Evolutionary conservation across 2,888 invertebrate species (phyloP), one percentile per base, ranked within the genome.

Genomic region (Eurytoma californica): DNA sequence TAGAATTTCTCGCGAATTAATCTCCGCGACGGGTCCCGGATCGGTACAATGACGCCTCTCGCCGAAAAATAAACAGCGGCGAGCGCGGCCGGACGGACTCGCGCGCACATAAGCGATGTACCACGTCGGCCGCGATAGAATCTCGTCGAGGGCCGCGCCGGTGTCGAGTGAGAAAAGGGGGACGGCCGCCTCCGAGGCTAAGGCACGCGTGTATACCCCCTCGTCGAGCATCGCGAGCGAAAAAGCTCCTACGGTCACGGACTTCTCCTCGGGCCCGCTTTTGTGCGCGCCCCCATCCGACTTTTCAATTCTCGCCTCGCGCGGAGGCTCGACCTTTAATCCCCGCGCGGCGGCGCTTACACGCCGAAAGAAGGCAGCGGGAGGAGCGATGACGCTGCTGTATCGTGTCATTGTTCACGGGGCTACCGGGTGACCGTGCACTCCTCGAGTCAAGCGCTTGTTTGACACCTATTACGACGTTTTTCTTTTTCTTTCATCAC

Each of bases 171-270:
- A 57, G 18, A 57, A 16, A 18, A 4, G 4, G 39, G 39, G 39
- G 7, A 7, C 39, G 39, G 7, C 28, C 63, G 63, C n/a, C 63
- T 61, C 39, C 24, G 61, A 9, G 49, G 7, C 3, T 0, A 53
- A 39, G 63, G 30, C 63, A 63, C 63, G 0, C 39, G 39, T 3
- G 39, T 39, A 63, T 63, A 47, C 13, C 24, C 49, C 49, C 24
- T 24, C 49, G 47, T 28, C 60, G 70, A 58, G 24, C 60, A 60
- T 51, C 24, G 70, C 18, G 65, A 65, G 5, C 20, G 0, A 18
- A 68, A 30, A 5, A 13, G 53, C 61, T 61, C 30, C 47, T 47
- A 66, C 74, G 51, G 67, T 60, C 74, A 73, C 74, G 67, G 67
- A 75, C 67, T 75, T 47, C 51, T 13, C 16, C 47, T 57, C 24